A percentile compares a stretch with the other conserved stretches of the same genome.
Evolutionary conservation across 2,888 invertebrate genomes (phyloP).

Genomic region (Mylabris sibirica): DNA sequence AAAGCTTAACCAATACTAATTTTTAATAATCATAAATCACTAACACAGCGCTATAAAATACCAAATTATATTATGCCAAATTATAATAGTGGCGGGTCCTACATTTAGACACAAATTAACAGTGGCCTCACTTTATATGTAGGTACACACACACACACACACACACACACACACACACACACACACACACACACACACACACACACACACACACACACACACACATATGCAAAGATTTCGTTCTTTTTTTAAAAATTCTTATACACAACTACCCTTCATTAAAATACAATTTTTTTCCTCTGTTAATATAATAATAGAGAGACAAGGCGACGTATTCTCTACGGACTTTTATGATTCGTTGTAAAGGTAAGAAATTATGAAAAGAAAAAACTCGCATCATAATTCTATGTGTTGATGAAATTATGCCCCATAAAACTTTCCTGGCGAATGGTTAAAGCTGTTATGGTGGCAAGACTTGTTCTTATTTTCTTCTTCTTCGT

Average conservation of each 20-base stretch:
- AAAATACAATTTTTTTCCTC: constrained; percentile 27
- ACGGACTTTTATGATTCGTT: constrained; percentile 51
- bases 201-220: too few relatives aligned
- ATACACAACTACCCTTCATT: background rate
- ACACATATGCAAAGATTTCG: background rate
- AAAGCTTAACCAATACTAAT: constrained; percentile 42
- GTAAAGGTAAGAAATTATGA: background rate
- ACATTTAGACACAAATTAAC: constrained; percentile 47
- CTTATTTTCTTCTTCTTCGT: background rate
- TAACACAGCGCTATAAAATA: constrained; percentile 53
- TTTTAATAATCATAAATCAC: constrained; percentile 58
- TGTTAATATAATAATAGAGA: constrained; percentile 53
- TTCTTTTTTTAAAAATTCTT: background rate
- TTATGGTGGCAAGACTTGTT: constrained; percentile 1
- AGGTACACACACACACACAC: background rate
- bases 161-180: too few relatives aligned
- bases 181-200: too few relatives aligned
- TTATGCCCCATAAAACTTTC: constrained; percentile 56
- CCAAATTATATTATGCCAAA: constrained; percentile 56
- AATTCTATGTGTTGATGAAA: constrained; percentile 51
- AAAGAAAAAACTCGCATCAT: background rate
- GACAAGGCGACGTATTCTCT: constrained; percentile 49
- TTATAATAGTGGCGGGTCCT: constrained; percentile 51
- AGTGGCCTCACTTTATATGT: constrained; percentile 3
- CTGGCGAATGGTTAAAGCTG: constrained; percentile 43